Base-by-base conservation (phyloP, 2,888 invertebrate genomes). In the Cerastis rubricosa region DNA sequence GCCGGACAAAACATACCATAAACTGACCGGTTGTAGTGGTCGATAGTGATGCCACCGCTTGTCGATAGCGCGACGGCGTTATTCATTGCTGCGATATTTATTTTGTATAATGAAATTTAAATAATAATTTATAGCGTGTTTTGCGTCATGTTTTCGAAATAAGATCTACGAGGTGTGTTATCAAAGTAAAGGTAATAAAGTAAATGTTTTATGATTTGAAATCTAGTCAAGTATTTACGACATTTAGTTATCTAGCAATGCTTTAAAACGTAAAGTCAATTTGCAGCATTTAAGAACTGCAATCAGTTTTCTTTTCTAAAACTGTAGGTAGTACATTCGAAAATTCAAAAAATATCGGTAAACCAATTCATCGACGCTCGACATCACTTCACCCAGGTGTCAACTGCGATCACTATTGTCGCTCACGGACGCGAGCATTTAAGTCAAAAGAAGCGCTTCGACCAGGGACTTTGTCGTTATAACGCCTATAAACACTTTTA, bases 1-100 rank as follows among this genome's bases (percentile, higher is more conserved):
- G 94, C 93, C 91, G 94, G 93, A 95, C 95, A 95, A 95, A 95
- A 96, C 96, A 95, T 95, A 96, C 94, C 95, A 95, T 96, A 96
- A 96, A 96, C 92, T 94, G 95, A 92, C 95, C 95, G 94, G 95
- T 95, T 94, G 91, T 93, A 92, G 93, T 89, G 91, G 91, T 85
- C 88, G 89, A 85, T 95, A 95, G 96, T 91, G 95, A 87, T 89
- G 95, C 80, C 90, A 88, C 84, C 75, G 78, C 85, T 68, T 85
- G 87, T 91, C 92, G 92, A 91, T 89, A 86, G 78, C 86, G 67
- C 78, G 74, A 76, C 81, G 65, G 40, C 72, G 71, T 81, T 78
- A 83, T 87, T 83, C 79, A 85, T 86, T 78, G 81, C 78, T 67
- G 65, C 69, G 71, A 74, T 81, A 78, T 84, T 80, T 84, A 87